Base-by-base conservation (phyloP, 2,113 vertebrate species). In the Neodontobutis hainanensis region DNA sequence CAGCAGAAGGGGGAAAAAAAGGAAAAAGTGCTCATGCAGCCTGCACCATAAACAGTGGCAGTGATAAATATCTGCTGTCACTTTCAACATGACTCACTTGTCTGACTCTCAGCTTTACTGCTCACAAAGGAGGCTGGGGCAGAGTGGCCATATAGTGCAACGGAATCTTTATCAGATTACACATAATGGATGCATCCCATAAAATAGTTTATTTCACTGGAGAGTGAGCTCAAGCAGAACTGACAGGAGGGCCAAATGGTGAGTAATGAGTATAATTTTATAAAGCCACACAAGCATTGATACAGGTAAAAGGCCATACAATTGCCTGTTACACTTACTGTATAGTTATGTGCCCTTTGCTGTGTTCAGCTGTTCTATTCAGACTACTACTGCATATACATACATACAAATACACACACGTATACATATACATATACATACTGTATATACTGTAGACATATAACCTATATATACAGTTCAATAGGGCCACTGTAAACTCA, bases 61-160 rank as follows among this genome's bases (percentile, higher is more conserved):
- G 85, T 88, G 87, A 91, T 90, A 85, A 88, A 89, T 91, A 89
- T 87, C 79, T 85, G 77, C 87, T 87, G 90, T 88, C 88, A 87
- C 81, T 87, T 87, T 61, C 73, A 79, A 89, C 90, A 87, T 85
- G 86, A 87, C 85, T 89, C 85, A 88, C 87, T 84, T 84, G 87
- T 86, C 77, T 84, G 78, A 80, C 66, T 82, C 77, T 80, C 59
- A 65, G 81, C 68, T 75, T 85, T 75, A 72, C 78, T 78, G 80
- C 76, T 59, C 84, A 85, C 73, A 80, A 64, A 73, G 62, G 74
- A 83, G 78, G 81, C 70, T 50, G 53, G 19, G 80, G 67, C 69
- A 59, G 47, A 71, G 79, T 68, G 73, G 43, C 62, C 77, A 56
- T 68, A 66, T 65, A 73, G 65, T 72, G 75, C 78, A 53, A 67